A percentile compares a stretch with the other conserved stretches of the same genome.
Conservation (phyloP, 2,113 vertebrate species). For the Crotalus tigris region DNA sequence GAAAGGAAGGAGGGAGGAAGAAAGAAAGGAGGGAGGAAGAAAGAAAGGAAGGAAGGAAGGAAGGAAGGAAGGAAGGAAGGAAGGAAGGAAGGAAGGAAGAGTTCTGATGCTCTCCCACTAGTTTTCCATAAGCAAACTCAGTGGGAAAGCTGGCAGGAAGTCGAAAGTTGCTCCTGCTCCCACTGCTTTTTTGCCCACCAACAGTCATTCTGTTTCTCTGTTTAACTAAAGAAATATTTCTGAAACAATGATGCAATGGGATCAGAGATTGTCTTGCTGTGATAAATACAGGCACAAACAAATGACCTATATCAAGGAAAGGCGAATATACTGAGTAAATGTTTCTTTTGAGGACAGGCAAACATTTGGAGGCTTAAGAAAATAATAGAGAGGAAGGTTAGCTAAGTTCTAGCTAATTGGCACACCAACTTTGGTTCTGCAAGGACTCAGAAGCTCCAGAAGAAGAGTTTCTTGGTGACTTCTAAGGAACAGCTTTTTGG, state of each 20-base stretch:
- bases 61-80: no score
- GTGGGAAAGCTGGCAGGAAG: neutral
- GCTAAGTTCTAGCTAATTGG: neutral
- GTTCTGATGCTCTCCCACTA: neutral
- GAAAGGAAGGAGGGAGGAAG: neutral
- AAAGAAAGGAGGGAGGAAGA: neutral
- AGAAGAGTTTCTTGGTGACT: neutral
- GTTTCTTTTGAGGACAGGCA: neutral
- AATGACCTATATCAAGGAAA: neutral
- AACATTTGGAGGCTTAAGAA: neutral
- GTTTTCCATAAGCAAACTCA: neutral
- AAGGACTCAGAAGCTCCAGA: neutral
- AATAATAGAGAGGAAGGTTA: neutral
- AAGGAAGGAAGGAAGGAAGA: neutral
- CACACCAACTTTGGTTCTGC: neutral
- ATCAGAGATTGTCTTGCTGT: neutral
- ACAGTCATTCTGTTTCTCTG: neutral
- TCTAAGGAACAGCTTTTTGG: neutral
- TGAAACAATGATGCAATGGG: neutral
- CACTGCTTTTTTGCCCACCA: neutral
- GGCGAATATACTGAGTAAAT: neutral
- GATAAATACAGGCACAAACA: neutral
- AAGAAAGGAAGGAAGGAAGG: no score
- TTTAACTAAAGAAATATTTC: neutral
- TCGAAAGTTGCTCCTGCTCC: neutral